Conservation (phyloP, 2,797 vertebrate genomes). For the Trematomus bernacchii region DNA sequence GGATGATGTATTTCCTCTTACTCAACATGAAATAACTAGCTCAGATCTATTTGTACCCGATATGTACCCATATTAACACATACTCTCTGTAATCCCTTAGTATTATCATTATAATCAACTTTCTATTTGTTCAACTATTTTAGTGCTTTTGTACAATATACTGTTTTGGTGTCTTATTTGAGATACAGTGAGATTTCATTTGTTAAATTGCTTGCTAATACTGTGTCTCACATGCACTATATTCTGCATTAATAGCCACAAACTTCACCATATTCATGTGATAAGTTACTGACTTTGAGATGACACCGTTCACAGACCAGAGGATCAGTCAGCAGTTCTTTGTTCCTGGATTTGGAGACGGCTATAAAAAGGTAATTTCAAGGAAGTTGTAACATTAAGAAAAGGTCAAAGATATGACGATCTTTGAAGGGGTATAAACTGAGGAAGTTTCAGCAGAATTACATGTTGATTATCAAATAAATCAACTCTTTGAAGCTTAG, state of each 20-base stretch:
- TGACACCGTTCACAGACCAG: constrained; percentile 15
- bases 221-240: not conserved
- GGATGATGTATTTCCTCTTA: too few relatives aligned
- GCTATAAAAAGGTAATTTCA: constrained; percentile 5
- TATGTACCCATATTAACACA: not conserved
- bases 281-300: constrained; percentile 21
- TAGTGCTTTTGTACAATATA: not conserved
- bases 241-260: constrained; percentile 22
- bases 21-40: not conserved
- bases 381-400: constrained; percentile 3
- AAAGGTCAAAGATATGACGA: constrained; percentile 5
- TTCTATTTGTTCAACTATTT: not conserved
- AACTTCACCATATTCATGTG: constrained; percentile 23
- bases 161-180: not conserved
- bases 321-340: constrained; percentile 29
- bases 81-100: not conserved
- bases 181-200: not conserved
- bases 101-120: not conserved
- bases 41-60: not conserved
- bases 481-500: constrained; percentile 30
- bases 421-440: constrained; percentile 19
- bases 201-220: not conserved
- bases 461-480: constrained; percentile 31
- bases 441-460: not conserved
- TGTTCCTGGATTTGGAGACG: constrained; percentile 26